phyloP scores from a whole-genome alignment of 2,797 vertebrate genomes.

The Echeneis naucrates region DNA sequence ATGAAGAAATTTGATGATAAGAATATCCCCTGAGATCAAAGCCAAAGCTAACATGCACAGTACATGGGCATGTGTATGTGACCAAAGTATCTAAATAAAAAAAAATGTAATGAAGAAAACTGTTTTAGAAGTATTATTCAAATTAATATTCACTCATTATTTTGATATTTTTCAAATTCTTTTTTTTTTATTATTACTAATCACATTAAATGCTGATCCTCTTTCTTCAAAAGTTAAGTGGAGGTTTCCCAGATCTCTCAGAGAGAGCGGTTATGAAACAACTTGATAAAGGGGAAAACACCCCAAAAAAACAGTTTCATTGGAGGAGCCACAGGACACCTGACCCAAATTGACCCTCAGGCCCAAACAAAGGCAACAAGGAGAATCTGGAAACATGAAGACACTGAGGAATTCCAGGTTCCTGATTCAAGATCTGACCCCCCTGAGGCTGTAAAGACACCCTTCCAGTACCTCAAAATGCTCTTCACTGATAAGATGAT shows the following conservation, averaged over 20 bases:
- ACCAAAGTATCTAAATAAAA: background rate
- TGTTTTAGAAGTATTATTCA: background rate
- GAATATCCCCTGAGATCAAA: background rate
- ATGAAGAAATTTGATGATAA: background rate
- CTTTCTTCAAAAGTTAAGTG: too few species aligned
- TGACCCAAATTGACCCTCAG: background rate
- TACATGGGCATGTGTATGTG: background rate
- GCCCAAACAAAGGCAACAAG: background rate
- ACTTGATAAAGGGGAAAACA: conserved; percentile 23
- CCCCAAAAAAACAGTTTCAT: conserved; percentile 15
- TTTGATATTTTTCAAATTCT: conserved; percentile 1
- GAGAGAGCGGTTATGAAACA: too few species aligned
- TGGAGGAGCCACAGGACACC: background rate
- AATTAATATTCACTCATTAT: background rate
- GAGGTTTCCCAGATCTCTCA: too few species aligned
- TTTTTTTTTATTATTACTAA: background rate
- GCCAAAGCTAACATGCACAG: background rate
- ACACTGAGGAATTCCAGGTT: conserved; percentile 13
- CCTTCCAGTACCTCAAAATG: conserved; percentile 50
- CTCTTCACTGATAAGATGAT: conserved; percentile 50
- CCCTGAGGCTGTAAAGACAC: conserved; percentile 26
- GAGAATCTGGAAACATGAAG: background rate
- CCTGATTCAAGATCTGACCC: conserved; percentile 20
- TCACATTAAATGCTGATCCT: background rate
- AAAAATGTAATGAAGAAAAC: background rate